Evolutionary conservation across 2,888 invertebrate genomes (phyloP), one percentile per base, ranked within the genome.

Genomic region (Pelosia muscerda): DNA sequence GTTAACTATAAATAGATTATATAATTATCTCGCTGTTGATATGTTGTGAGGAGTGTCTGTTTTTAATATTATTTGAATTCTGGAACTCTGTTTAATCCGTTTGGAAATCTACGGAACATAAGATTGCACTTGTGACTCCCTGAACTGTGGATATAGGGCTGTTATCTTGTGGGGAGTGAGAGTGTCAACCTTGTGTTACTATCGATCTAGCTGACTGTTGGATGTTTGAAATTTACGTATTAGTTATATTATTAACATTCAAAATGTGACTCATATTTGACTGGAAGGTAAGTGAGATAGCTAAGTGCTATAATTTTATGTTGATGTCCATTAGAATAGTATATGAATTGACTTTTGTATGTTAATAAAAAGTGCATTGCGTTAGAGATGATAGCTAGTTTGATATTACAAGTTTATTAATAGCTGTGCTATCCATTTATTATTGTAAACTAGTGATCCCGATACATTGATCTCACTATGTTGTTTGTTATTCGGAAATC

Each of bases 31-130:
- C 83, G 84, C 88, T 81, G 88, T 90, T 90, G 87, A 87, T 86
- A 85, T 87, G 85, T 87, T 84, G 82, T 78, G 81, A 79, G 78
- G 75, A 84, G 86, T 86, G 85, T 82, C 87, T 91, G 91, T 94
- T 94, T 93, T 93, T 94, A 93, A 93, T 94, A 90, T 94, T 93
- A 94, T 94, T 90, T 84, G 82, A 88, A 89, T 84, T 86, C 86
- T 84, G 85, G 85, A 84, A 78, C 83, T 84, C 81, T 73, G 78
- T 82, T 81, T 75, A 82, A 81, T 84, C 81, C 81, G 79, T 83
- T 84, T 76, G 69, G 66, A 73, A 72, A 26, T 68, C 68, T 69
- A 55, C 58, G 55, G 63, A 71, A 64, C 63, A 26, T 55, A 54
- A 61, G 57, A 31, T 73, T 64, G 71, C 42, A 67, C 65, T 74